Percentiles rank a stretch among this genome's conserved stretches.
These are phyloP conservation scores for Thalassoma bifasciatum DNA, from an alignment of 2,113 vertebrate genomes.

Conservation along the genomic window DNA sequence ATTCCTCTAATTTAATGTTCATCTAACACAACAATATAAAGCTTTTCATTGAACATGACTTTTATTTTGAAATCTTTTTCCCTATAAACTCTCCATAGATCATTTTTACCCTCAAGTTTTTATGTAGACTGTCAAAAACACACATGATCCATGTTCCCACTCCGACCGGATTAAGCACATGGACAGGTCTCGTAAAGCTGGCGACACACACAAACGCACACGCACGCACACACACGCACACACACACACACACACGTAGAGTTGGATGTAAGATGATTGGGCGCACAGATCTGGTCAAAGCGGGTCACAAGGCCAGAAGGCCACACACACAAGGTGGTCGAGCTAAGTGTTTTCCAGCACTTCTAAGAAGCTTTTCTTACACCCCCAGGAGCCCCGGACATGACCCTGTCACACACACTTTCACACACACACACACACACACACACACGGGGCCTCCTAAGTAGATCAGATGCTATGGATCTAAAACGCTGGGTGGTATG, in stretches of 20 bases:
- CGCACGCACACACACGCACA: not conserved
- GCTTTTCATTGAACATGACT: no score
- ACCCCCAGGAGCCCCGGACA: constrained; percentile 59
- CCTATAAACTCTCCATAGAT: no score
- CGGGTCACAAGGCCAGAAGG: constrained; percentile 68
- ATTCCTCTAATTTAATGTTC: no score
- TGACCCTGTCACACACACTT: constrained; percentile 71
- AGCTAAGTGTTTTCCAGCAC: constrained; percentile 71
- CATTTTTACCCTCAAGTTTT: no score
- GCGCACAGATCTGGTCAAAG: constrained; percentile 40
- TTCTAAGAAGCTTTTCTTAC: constrained; percentile 71
- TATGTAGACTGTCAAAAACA: not conserved
- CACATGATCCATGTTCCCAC: not conserved
- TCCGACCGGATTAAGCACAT: constrained; percentile 4
- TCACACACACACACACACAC: constrained; percentile 39
- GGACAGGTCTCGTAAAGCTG: not conserved
- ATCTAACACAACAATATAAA: no score
- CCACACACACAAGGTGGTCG: constrained; percentile 62
- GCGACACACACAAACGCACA: no score
- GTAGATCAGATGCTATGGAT: constrained; percentile 77
- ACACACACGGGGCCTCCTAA: constrained; percentile 66
- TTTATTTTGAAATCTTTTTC: no score
- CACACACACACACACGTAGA: constrained; percentile 12
- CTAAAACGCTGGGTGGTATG: constrained; percentile 72
- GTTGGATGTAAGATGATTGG: constrained; percentile 37